Conservation (phyloP, 2,113 vertebrate species). For the Eurystomus gularis region DNA sequence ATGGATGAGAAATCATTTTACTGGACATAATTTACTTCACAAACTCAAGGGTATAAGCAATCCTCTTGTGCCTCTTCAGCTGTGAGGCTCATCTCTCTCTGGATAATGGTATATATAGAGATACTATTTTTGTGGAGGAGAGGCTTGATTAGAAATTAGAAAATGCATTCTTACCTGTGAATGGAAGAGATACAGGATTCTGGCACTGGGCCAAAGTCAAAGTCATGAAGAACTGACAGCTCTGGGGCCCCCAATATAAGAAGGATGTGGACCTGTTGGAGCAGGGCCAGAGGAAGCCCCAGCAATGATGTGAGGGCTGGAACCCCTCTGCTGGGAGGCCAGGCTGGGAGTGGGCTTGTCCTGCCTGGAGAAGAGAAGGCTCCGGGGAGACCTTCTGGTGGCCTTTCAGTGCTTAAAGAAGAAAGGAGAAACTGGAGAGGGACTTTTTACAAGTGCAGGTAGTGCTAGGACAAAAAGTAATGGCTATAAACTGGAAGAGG, state of each 20-base stretch:
- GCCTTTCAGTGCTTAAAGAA: neutral
- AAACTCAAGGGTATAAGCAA: neutral
- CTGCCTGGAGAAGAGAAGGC: neutral
- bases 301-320: neutral
- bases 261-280: neutral
- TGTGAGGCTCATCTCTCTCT: neutral
- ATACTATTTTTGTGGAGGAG: neutral
- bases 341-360: neutral
- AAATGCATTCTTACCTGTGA: neutral
- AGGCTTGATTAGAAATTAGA: neutral
- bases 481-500: no score
- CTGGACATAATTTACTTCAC: slow-evolving; percentile 7
- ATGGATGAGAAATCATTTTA: neutral
- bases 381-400: no score
- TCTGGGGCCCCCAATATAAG: neutral
- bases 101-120: neutral
- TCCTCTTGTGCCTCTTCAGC: neutral
- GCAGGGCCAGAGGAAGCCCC: neutral
- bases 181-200: neutral
- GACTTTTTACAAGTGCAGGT: neutral
- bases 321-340: neutral
- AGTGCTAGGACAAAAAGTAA: neutral
- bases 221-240: neutral
- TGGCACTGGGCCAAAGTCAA: neutral
- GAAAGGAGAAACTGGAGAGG: neutral